phyloP scores from a whole-genome alignment of 2,888 invertebrate species.

The Spisula solida region DNA sequence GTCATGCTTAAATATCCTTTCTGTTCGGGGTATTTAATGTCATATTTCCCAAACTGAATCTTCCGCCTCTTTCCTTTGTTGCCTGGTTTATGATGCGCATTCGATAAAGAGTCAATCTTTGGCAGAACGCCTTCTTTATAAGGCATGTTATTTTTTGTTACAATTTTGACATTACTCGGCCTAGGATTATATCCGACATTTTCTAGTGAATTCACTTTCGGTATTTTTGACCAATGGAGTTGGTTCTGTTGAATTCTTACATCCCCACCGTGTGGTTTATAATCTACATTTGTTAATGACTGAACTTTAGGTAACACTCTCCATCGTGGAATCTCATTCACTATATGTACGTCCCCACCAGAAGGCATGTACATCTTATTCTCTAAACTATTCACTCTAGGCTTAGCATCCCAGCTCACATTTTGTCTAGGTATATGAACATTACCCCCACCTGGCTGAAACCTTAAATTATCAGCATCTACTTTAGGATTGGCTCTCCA shows the following conservation, averaged over 20 bases:
- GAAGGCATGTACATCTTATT: conserved; percentile 93
- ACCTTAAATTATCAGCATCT: conserved; percentile 78
- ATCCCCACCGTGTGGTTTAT: conserved; percentile 70
- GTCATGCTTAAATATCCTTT: conserved; percentile 71
- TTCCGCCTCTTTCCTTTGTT: conserved; percentile 56
- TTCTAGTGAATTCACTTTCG: conserved; percentile 68
- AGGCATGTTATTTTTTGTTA: conserved; percentile 49
- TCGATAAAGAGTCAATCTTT: conserved; percentile 77
- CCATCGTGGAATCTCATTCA: conserved; percentile 67
- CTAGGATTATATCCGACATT: conserved; percentile 93
- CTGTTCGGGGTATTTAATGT: conserved; percentile 62
- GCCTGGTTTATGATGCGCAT: conserved; percentile 74
- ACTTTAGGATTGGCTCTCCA: conserved; percentile 75
- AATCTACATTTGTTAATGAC: conserved; percentile 77
- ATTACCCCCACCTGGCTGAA: conserved; percentile 78
- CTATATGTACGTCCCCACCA: conserved; percentile 72
- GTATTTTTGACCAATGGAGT: conserved; percentile 67
- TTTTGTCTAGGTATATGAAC: conserved; percentile 71
- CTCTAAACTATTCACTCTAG: conserved; percentile 93
- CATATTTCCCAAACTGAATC: conserved; percentile 65
- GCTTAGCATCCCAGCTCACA: conserved; percentile 69
- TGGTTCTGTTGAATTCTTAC: conserved; percentile 60
- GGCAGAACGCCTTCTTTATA: conserved; percentile 67
- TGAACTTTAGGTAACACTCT: conserved; percentile 75
- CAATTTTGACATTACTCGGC: conserved; percentile 58